Evolutionary conservation across 1,140 invertebrate species (phyloP).

Genomic region (Hycleus cichorii): DNA sequence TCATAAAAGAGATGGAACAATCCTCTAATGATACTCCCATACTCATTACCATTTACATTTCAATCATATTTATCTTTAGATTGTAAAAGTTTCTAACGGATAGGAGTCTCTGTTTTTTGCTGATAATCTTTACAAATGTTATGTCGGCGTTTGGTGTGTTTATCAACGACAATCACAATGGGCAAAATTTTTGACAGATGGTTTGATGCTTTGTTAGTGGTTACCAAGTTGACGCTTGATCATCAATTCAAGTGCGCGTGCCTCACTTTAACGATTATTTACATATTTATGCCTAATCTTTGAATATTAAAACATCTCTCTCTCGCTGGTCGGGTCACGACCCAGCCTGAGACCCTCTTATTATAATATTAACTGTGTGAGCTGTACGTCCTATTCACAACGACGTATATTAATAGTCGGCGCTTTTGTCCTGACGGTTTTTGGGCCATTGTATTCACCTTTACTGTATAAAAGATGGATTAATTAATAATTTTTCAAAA

Average conservation of each 20-base stretch:
- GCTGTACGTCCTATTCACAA: neutral
- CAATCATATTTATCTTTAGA: no score
- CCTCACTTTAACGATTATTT: constrained; percentile 17
- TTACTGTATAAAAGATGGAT: constrained; percentile 9
- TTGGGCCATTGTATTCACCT: constrained; percentile 4
- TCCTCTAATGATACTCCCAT: no score
- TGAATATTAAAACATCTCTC: constrained; percentile 16
- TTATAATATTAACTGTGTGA: constrained; percentile 3
- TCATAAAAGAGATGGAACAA: no score
- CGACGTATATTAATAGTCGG: constrained; percentile 10
- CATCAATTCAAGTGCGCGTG: constrained; percentile 15
- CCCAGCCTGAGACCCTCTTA: neutral
- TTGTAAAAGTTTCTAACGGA: no score
- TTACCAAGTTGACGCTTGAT: constrained; percentile 14
- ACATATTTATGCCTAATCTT: constrained; percentile 17
- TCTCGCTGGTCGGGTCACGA: neutral
- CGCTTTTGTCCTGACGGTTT: neutral
- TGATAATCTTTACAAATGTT: no score
- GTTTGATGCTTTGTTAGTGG: constrained; percentile 11
- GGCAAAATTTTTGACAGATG: neutral
- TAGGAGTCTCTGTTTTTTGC: no score
- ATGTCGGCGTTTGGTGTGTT: no score
- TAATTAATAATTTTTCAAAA: constrained; percentile 16
- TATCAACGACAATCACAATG: no score
- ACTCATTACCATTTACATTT: no score